Evolutionary conservation across 2,888 invertebrate genomes (phyloP), one percentile per base, ranked within the genome.

Genomic region (Plebejus melissa): DNA sequence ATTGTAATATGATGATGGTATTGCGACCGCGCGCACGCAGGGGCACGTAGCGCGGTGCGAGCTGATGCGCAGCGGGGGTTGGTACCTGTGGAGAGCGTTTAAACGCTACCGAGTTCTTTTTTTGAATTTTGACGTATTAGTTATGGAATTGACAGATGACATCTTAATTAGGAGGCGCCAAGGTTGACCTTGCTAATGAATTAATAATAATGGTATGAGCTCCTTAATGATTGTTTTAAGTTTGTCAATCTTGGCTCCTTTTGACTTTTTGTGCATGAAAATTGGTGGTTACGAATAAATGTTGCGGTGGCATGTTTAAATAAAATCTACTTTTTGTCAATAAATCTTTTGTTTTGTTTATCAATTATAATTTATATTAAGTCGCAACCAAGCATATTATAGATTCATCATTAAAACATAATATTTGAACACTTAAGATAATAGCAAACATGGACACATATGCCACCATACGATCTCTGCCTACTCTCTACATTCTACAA

Each of bases 101-200:
- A 72, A 79, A 77, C 80, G 86, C 87, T 87, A 86, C 87, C 82
- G 83, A 81, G 82, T 80, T 80, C 79, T 81, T 82, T 80, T 82
- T 82, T 82, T 80, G 77, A 80, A 81, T 79, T 80, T 81, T 77
- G 80, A 84, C 81, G 81, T 82, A 81, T 77, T 77, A 75, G 77
- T n/a, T 75, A 69, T 38, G 69, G 13, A 13, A 57, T 65, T 65
- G 36, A 75, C 36, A 22, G 50, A 69, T 54, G 16, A 69, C 46
- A 41, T 69, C 58, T 46, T 41, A 38, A 69, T 72, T 54, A 28
- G 41, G 1, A 46, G 71, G 71, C 71, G 71, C 71, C 46, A 46
- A 71, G n/a, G n/a, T 41, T 32, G 65, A 65, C 32, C 65, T 65
- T 13, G 13, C 32, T 65, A 36, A 36, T 65, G 4, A 65, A 36